These are phyloP conservation scores for Arrhamphus sclerolepis DNA, from an alignment of 2,797 vertebrate species.

Conservation along the genomic window DNA sequence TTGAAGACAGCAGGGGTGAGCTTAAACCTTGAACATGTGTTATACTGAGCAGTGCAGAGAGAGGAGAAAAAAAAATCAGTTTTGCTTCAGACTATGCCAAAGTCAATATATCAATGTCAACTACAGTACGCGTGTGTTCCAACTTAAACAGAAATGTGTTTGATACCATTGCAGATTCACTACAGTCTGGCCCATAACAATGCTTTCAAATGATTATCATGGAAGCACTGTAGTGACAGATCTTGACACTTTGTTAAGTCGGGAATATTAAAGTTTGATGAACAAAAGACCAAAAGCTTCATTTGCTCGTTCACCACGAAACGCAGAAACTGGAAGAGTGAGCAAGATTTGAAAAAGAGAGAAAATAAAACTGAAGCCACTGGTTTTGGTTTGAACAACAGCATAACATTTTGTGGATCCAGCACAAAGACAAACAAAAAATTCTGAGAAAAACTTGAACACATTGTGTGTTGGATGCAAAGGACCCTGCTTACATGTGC, in stretches of 20 bases:
- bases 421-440: too few species aligned
- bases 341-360: constrained; percentile 5
- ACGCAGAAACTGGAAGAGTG: constrained; percentile 13
- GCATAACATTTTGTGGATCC: constrained; percentile 11
- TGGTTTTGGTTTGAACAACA: constrained; percentile 29
- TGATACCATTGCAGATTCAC: constrained; percentile 33
- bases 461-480: constrained; percentile 17
- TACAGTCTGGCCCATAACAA: constrained; percentile 13
- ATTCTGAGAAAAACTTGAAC: constrained; percentile 18
- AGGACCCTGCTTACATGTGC: background rate
- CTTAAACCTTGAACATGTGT: constrained; percentile 28
- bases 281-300: constrained; percentile 30
- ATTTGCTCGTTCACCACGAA: constrained; percentile 12
- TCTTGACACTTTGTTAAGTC: constrained; percentile 45
- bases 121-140: constrained; percentile 22
- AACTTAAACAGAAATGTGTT: constrained; percentile 23
- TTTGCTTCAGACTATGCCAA: constrained; percentile 37
- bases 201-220: constrained; percentile 32
- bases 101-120: constrained; percentile 60
- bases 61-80: constrained; percentile 1
- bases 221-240: constrained; percentile 38
- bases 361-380: background rate
- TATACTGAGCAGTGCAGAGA: constrained; percentile 28
- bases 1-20: background rate
- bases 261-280: constrained; percentile 48